Base-by-base conservation (phyloP, 2,113 vertebrate species). In the Pithys albifrons region DNA sequence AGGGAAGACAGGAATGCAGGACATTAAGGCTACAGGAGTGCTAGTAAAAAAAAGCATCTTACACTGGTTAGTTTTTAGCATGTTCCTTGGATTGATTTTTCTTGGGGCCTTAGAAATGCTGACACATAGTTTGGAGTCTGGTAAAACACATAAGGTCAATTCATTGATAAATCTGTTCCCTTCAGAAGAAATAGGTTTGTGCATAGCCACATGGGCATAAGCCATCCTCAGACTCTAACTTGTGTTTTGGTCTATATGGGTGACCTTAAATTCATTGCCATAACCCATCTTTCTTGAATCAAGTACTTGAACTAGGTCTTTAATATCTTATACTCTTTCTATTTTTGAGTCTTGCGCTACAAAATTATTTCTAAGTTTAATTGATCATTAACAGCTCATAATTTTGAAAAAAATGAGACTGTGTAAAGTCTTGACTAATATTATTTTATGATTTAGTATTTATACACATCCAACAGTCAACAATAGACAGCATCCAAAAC, bases 161-260 rank as follows among this genome's bases (percentile, higher is more conserved):
- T 78, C 66, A 93, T 46, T 13, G 15, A 80, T 65, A 65, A 80
- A 77, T 83, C 27, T 35, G 17, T 14, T 22, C 24, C 35, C 49
- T 75, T 71, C 18, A 61, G 14, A 5, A 76, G 27, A 77, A 73
- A 54, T 3, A 66, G 9, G 4, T 85, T 87, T 66, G 19, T 55
- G 8, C 7, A 7, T 12, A 64, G 27, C 22, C 20, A 4, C 45
- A 14, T n/a, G 17, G 20, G 6, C 23, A 14, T 19, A 78, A 66
- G 37, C 28, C 14, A 51, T 14, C 10, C 20, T 64, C 10, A 43
- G 25, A 12, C 35, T 87, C 31, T 37, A 39, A 27, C 20, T 19
- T 67, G 25, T 1, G 8, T 59, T 75, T 78, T 79, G 19, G 49
- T 62, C 39, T 46, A 0, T 18, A 41, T 0, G 0, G 20, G 24